A percentile compares a stretch with the other conserved stretches of the same genome.
phyloP scores from a whole-genome alignment of 2,113 vertebrate species.

The Lynx canadensis region DNA sequence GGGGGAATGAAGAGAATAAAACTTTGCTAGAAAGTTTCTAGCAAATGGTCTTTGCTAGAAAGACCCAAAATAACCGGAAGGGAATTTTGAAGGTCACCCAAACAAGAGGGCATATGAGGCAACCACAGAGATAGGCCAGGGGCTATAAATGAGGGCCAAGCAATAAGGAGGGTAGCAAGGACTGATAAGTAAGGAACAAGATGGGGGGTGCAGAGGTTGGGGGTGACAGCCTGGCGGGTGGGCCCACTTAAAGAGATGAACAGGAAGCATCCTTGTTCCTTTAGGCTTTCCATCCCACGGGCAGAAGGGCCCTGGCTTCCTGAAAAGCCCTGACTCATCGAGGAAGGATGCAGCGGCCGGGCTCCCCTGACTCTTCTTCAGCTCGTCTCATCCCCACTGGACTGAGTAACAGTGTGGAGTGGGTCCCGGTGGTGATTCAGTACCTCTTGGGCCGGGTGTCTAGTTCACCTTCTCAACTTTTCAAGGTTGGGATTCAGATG shows the following conservation, averaged over 20 bases:
- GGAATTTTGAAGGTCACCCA: neutral
- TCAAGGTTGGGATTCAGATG: neutral
- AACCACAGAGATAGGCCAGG: neutral
- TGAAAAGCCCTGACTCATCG: too few species aligned
- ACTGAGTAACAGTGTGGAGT: too few species aligned
- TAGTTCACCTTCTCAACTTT: neutral
- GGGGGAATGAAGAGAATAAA: neutral
- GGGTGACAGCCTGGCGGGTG: neutral
- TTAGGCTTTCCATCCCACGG: neutral
- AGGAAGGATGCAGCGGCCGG: neutral
- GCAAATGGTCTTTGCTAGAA: neutral
- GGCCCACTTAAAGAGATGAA: neutral
- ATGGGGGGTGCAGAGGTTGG: neutral
- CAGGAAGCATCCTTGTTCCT: neutral
- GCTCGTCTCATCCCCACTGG: neutral
- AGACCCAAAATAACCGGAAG: neutral
- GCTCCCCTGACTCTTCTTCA: neutral
- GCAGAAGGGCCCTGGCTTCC: neutral
- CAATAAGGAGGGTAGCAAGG: neutral
- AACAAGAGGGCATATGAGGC: neutral
- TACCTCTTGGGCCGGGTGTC: neutral
- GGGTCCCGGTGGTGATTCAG: neutral
- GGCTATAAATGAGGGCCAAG: too few species aligned
- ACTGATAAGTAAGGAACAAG: neutral
- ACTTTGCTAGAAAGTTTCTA: neutral